These are phyloP conservation scores for Malacoctenus gilli DNA, from an alignment of 2,797 vertebrate genomes.

Conservation along the genomic window DNA sequence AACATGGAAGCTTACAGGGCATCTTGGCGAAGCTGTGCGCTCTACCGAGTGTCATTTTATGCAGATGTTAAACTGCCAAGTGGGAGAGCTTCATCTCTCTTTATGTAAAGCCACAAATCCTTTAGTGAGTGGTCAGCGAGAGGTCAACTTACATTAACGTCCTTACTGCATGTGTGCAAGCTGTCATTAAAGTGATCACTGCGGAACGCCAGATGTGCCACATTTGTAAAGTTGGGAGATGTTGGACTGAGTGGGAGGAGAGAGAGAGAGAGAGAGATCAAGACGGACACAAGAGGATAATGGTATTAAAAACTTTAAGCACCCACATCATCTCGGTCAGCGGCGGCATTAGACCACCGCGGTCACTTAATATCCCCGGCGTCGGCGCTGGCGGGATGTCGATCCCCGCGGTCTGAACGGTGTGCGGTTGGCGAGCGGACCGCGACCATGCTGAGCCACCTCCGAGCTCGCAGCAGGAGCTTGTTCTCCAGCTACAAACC, in stretches of 20 bases:
- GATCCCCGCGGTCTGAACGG: neutral
- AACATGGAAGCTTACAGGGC: too few relatives aligned
- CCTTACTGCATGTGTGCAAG: too few relatives aligned
- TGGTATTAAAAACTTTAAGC: slow-evolving; percentile 78
- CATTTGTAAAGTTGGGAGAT: neutral
- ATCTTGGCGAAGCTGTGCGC: too few relatives aligned
- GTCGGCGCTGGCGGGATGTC: neutral
- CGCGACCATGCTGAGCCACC: slow-evolving; percentile 54
- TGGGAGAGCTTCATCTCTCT: too few relatives aligned
- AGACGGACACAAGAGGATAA: slow-evolving; percentile 64
- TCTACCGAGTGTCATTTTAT: too few relatives aligned
- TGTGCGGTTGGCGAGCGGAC: accelerated
- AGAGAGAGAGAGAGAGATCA: slow-evolving; percentile 25
- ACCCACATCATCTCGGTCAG: slow-evolving; percentile 76
- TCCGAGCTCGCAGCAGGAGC: slow-evolving; percentile 73
- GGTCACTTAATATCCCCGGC: neutral
- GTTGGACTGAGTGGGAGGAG: slow-evolving; percentile 23
- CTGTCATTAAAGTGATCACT: too few relatives aligned
- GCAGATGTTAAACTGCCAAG: too few relatives aligned
- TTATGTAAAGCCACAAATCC: too few relatives aligned
- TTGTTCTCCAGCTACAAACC: slow-evolving; percentile 75
- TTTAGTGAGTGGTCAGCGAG: too few relatives aligned
- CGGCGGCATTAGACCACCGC: slow-evolving; percentile 57
- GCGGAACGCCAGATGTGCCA: neutral
- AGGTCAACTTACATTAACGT: too few relatives aligned